phyloP scores from a whole-genome alignment of 2,888 invertebrate genomes.

The Lacanobia oleracea region DNA sequence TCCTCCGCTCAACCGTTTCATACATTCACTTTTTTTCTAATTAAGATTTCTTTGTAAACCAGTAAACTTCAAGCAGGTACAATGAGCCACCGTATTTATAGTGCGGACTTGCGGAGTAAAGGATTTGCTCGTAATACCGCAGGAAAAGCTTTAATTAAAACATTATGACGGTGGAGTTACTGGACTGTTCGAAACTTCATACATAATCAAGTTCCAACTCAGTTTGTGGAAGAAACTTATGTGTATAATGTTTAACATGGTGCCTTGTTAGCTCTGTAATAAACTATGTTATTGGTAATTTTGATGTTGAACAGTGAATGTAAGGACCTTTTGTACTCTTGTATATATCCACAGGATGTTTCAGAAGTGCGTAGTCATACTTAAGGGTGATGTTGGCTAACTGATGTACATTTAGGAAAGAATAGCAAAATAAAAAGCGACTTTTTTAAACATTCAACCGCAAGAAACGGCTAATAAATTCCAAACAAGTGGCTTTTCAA shows the following conservation, averaged over 20 bases:
- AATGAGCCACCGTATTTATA: slow-evolving; percentile 37
- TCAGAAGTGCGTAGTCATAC: too few relatives aligned
- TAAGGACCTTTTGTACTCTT: too few relatives aligned
- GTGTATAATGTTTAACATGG: slow-evolving; percentile 31
- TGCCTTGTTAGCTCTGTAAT: slow-evolving; percentile 28
- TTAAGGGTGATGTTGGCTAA: too few relatives aligned
- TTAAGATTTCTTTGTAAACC: slow-evolving; percentile 41
- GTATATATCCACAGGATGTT: too few relatives aligned
- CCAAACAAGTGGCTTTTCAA: too few relatives aligned
- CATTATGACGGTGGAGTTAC: slow-evolving; percentile 57
- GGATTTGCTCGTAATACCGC: slow-evolving; percentile 38
- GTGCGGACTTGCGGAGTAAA: slow-evolving; percentile 21
- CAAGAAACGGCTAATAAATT: too few relatives aligned
- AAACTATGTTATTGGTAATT: neutral
- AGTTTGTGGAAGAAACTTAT: slow-evolving; percentile 42
- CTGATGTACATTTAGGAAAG: too few relatives aligned
- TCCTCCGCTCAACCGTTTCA: neutral
- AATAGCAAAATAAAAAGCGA: too few relatives aligned
- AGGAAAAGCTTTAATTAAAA: slow-evolving; percentile 63
- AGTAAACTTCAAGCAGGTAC: slow-evolving; percentile 12
- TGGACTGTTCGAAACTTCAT: slow-evolving; percentile 52
- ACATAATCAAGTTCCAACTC: slow-evolving; percentile 50
- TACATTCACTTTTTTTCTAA: slow-evolving; percentile 34
- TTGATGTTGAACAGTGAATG: neutral
- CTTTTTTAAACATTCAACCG: too few relatives aligned